These are phyloP conservation scores for Petrocephalus sullivani DNA, from an alignment of 2,797 vertebrate genomes.

Conservation along the genomic window DNA sequence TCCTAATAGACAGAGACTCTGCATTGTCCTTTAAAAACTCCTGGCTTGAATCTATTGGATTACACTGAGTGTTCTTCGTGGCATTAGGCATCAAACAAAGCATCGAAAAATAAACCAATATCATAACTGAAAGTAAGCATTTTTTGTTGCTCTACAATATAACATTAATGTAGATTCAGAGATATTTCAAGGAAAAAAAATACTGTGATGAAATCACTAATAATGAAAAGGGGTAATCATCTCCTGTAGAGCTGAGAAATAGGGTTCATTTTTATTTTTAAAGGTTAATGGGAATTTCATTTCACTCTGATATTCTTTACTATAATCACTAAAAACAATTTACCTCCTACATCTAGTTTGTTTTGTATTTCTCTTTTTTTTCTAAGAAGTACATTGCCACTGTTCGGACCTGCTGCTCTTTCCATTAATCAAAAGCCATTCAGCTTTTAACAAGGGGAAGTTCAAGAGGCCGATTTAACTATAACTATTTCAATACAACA, in stretches of 20 bases:
- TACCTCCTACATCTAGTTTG: not conserved
- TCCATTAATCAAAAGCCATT: slow-evolving; percentile 23
- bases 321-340: not conserved
- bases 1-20: slow-evolving; percentile 29
- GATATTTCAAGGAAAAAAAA: slow-evolving; percentile 16
- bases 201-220: not conserved
- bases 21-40: slow-evolving; percentile 35
- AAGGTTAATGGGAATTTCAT: not conserved
- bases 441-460: slow-evolving; percentile 14
- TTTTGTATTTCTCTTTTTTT: slow-evolving; percentile 34
- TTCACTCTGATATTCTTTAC: not conserved
- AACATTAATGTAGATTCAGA: slow-evolving; percentile 31
- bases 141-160: slow-evolving; percentile 44
- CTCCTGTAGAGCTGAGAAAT: not conserved
- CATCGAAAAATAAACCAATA: slow-evolving; percentile 51
- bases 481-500: slow-evolving; percentile 9
- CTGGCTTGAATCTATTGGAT: slow-evolving; percentile 48
- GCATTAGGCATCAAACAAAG: slow-evolving; percentile 47
- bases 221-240: not conserved
- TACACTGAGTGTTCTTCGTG: slow-evolving; percentile 41
- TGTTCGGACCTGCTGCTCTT: slow-evolving; percentile 2
- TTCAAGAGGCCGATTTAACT: not conserved
- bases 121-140: slow-evolving; percentile 53
- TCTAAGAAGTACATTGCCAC: slow-evolving; percentile 23
- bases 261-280: slow-evolving; percentile 13